A percentile compares a stretch with the other conserved stretches of the same genome.
phyloP scores from a whole-genome alignment of 2,797 vertebrate species.

The Malurus splendens region DNA sequence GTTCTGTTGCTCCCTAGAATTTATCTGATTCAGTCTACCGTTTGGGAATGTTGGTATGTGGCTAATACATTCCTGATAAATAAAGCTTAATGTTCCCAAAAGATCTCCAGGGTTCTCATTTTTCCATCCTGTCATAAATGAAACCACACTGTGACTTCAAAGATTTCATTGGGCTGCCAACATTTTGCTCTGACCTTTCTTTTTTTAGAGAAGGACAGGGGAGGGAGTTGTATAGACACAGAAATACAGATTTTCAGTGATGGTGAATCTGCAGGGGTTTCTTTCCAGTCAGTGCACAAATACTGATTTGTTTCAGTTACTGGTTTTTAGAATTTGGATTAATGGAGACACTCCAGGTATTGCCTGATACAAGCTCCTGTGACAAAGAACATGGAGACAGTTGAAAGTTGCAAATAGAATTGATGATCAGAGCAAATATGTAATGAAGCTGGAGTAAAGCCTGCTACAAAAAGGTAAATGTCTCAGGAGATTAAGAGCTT shows the following conservation, averaged over 20 bases:
- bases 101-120: slow-evolving; percentile 22
- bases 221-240: background rate
- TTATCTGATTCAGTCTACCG: background rate
- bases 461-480: background rate
- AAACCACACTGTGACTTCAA: slow-evolving; percentile 16
- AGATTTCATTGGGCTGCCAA: background rate
- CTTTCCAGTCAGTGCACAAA: background rate
- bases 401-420: background rate
- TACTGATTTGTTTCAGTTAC: background rate
- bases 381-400: background rate
- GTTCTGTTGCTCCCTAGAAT: background rate
- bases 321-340: background rate
- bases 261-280: background rate
- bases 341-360: background rate
- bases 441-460: background rate
- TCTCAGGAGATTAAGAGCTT: background rate
- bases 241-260: background rate
- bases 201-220: background rate
- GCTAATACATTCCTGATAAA: slow-evolving; percentile 23
- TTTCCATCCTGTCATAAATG: slow-evolving; percentile 29
- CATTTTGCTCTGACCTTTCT: slow-evolving; percentile 20
- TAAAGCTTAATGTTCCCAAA: slow-evolving; percentile 20
- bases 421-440: background rate
- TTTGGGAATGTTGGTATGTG: slow-evolving; percentile 33
- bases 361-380: background rate